These are phyloP conservation scores for Diglossa cyanea DNA, from an alignment of 2,797 vertebrate genomes.

Conservation along the genomic window DNA sequence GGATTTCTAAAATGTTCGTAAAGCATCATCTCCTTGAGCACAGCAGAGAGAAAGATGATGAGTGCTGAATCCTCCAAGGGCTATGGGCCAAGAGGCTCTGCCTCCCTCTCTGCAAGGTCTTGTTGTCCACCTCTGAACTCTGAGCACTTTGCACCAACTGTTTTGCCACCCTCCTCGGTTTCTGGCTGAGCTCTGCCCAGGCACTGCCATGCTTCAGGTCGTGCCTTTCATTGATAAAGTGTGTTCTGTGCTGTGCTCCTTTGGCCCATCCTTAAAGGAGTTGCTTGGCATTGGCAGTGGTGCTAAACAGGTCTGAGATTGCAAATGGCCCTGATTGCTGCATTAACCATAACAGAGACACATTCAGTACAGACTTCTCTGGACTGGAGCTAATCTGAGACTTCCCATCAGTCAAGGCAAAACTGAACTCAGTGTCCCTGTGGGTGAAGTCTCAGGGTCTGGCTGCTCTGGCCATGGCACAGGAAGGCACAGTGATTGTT, in stretches of 20 bases:
- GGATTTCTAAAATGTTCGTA: neutral
- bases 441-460: neutral
- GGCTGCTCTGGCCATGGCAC: neutral
- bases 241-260: neutral
- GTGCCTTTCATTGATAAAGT: neutral
- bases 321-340: neutral
- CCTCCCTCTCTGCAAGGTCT: neutral
- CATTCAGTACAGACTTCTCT: neutral
- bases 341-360: neutral
- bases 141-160: neutral
- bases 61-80: neutral
- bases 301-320: neutral
- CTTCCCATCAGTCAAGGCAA: neutral
- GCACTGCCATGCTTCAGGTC: fast-evolving
- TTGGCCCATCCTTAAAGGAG: neutral
- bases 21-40: neutral
- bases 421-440: neutral
- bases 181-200: neutral
- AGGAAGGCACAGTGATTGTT: neutral
- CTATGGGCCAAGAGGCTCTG: neutral
- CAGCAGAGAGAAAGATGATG: fast-evolving
- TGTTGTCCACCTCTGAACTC: neutral
- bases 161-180: fast-evolving
- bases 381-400: neutral
- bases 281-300: neutral